Percentiles rank a stretch among this genome's conserved stretches.
Evolutionary conservation across 2,888 invertebrate genomes (phyloP).

Genomic region (Apocheima hispidaria): DNA sequence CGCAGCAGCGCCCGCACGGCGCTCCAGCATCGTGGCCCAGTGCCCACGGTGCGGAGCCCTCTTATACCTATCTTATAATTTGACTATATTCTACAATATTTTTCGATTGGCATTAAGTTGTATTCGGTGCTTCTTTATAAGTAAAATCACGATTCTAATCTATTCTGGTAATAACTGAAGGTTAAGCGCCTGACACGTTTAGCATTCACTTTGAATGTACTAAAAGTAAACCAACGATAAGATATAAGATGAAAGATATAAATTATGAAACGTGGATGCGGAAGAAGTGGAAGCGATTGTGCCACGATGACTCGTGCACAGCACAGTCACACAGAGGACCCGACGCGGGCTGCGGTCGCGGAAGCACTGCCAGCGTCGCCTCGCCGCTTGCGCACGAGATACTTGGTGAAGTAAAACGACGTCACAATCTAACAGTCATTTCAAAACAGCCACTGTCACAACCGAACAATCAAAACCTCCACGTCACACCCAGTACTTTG

Average conservation of each 20-base stretch:
- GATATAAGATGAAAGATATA: conserved; percentile 32
- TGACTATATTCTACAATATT: conserved; percentile 15
- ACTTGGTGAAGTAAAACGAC: conserved; percentile 62
- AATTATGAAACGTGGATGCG: conserved; percentile 27
- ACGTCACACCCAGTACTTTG: conserved; percentile 49
- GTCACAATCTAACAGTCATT: conserved; percentile 64
- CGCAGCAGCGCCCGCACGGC: conserved; percentile 68
- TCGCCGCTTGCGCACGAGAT: conserved; percentile 64
- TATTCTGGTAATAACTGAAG: conserved; percentile 34
- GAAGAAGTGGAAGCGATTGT: conserved; percentile 37
- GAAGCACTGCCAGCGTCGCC: conserved; percentile 69
- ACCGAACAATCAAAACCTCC: conserved; percentile 62
- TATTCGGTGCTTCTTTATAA: conserved; percentile 14
- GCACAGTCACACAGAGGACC: conserved; percentile 61
- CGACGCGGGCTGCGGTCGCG: conserved; percentile 73
- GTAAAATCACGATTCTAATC: conserved; percentile 26
- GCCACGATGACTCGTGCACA: conserved; percentile 46
- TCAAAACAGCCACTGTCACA: conserved; percentile 63
- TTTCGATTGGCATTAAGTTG: conserved; percentile 4
- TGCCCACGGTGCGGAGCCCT: conserved; percentile 57
- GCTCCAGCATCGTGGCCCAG: conserved; percentile 69
- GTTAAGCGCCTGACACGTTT: conserved; percentile 15
- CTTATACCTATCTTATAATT: conserved; percentile 42
- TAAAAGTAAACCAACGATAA: conserved; percentile 26
- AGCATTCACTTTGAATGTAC: not conserved